phyloP scores from a whole-genome alignment of 2,797 vertebrate species.

The Sebastolobus altivelis region DNA sequence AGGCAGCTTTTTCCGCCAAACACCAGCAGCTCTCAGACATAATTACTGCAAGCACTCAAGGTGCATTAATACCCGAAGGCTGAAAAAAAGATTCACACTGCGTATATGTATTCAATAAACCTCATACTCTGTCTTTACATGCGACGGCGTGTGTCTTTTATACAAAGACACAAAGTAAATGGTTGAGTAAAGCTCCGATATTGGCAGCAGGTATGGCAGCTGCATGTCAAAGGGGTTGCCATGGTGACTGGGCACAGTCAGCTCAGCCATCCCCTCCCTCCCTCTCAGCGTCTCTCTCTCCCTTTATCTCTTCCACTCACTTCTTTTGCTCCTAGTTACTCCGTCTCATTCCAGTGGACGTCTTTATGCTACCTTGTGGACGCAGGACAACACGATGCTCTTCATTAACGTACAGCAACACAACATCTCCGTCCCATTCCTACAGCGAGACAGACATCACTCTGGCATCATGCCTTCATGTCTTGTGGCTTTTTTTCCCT shows the following conservation, averaged over 20 bases:
- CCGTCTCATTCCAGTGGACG: conserved; percentile 36
- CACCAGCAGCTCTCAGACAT: conserved; percentile 51
- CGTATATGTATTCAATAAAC: neutral
- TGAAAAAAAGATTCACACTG: conserved; percentile 32
- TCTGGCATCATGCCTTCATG: conserved; percentile 42
- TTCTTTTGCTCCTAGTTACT: conserved; percentile 47
- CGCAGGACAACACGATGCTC: neutral
- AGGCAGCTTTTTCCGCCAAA: conserved; percentile 64
- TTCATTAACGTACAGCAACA: conserved; percentile 24
- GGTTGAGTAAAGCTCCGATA: conserved; percentile 48
- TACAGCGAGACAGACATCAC: conserved; percentile 2
- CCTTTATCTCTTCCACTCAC: conserved; percentile 39
- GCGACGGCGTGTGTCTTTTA: neutral
- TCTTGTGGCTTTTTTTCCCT: conserved; percentile 56
- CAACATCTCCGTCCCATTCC: neutral
- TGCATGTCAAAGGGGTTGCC: conserved; percentile 81
- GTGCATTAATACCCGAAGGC: conserved; percentile 43
- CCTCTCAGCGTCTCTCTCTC: conserved; percentile 3
- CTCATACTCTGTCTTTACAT: conserved; percentile 2
- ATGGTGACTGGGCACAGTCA: conserved; percentile 79
- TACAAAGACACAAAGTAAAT: conserved; percentile 36
- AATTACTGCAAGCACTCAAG: conserved; percentile 67
- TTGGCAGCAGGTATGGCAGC: conserved; percentile 77
- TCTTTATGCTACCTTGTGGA: conserved; percentile 19
- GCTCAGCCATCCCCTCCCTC: conserved; percentile 51